Conservation (phyloP, 1,140 invertebrate genomes). For the Hestina assimilis region DNA sequence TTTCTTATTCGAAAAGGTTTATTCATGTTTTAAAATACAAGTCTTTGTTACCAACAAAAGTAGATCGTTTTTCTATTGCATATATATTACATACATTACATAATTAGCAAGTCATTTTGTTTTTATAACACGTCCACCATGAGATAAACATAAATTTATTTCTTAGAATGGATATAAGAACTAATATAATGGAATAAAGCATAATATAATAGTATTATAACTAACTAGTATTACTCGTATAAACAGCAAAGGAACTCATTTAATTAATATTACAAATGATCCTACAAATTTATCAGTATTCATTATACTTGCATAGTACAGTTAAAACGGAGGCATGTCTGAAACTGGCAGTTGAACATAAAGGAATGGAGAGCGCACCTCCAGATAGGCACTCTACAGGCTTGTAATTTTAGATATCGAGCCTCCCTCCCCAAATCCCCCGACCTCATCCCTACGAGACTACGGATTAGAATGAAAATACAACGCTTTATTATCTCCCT, state of each 20-base stretch:
- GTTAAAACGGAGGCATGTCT: constrained; percentile 56
- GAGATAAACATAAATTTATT: too few relatives aligned
- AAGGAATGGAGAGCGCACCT: constrained; percentile 59
- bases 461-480: constrained; percentile 75
- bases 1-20: too few relatives aligned
- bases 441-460: constrained; percentile 52
- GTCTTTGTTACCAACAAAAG: too few relatives aligned
- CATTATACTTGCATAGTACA: constrained; percentile 47
- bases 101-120: too few relatives aligned
- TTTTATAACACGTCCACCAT: too few relatives aligned
- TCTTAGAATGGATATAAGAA: too few relatives aligned
- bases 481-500: constrained; percentile 70
- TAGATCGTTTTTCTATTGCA: too few relatives aligned
- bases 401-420: constrained; percentile 75
- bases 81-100: too few relatives aligned
- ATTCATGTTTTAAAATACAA: too few relatives aligned
- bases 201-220: too few relatives aligned
- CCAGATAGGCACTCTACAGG: constrained; percentile 65
- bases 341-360: constrained; percentile 66
- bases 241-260: background rate
- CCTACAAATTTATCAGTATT: constrained; percentile 45
- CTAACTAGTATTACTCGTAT: too few relatives aligned
- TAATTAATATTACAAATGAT: constrained; percentile 7
- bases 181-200: too few relatives aligned
- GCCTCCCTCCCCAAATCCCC: constrained; percentile 51